Percentiles rank a stretch among this genome's conserved stretches.
Evolutionary conservation across 2,888 invertebrate genomes (phyloP).

Genomic region (Drosophila paranaensis): DNA sequence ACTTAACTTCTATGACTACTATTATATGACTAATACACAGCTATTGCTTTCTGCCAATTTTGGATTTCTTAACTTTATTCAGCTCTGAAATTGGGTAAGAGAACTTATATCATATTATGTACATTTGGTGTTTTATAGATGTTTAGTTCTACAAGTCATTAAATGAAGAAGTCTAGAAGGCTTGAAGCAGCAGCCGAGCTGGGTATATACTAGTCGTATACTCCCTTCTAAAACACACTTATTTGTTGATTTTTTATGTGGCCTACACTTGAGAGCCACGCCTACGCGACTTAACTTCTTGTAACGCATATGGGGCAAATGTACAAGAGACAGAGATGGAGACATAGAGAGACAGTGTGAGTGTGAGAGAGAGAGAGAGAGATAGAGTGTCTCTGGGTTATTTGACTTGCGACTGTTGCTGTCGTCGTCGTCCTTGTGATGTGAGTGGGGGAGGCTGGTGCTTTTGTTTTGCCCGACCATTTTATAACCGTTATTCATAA

Average conservation of each 20-base stretch:
- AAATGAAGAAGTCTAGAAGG: too few relatives aligned
- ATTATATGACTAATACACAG: too few relatives aligned
- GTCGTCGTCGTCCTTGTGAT: slow-evolving; percentile 14
- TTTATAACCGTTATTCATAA: slow-evolving; percentile 81
- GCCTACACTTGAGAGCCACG: neutral
- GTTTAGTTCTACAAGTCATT: too few relatives aligned
- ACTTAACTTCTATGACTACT: too few relatives aligned
- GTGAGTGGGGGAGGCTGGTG: slow-evolving; percentile 2
- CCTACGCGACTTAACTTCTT: neutral
- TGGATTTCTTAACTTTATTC: too few relatives aligned
- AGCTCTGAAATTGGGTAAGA: too few relatives aligned
- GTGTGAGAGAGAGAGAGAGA: neutral
- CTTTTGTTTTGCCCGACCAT: slow-evolving; percentile 65
- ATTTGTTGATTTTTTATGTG: slow-evolving; percentile 13
- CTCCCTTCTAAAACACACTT: neutral
- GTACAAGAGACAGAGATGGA: too few relatives aligned
- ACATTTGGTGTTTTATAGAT: too few relatives aligned
- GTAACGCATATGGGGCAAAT: slow-evolving; percentile 29
- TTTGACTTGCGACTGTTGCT: slow-evolving; percentile 74
- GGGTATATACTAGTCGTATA: neutral
- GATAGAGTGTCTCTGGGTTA: slow-evolving; percentile 28
- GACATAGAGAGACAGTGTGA: neutral
- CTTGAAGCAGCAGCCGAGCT: too few relatives aligned
- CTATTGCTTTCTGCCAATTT: too few relatives aligned
- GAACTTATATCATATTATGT: too few relatives aligned